These are phyloP conservation scores for Entosphenus tridentatus DNA, from an alignment of 2,113 vertebrate genomes.

Conservation along the genomic window DNA sequence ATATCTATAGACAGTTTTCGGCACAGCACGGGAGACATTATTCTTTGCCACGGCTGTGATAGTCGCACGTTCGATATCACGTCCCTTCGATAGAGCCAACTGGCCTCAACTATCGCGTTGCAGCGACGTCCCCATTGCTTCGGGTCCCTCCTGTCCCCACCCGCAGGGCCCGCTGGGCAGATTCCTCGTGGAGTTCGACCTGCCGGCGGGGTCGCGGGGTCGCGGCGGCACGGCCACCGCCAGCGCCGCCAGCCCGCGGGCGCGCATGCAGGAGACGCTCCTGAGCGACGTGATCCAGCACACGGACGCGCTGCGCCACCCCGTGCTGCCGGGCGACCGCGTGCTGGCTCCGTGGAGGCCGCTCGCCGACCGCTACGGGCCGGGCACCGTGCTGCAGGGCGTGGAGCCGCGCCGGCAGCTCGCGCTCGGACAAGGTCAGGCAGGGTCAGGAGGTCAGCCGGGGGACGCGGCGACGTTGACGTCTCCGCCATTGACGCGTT, in stretches of 20 bases:
- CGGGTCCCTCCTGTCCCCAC: constrained; percentile 1
- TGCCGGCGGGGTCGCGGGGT: constrained; percentile 11
- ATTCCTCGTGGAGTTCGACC: constrained; percentile 39
- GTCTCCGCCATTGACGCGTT: too few relatives aligned
- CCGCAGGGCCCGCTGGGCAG: constrained; percentile 23
- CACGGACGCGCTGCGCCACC: constrained; percentile 14
- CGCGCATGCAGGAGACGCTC: constrained; percentile 19
- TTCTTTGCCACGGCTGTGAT: too few relatives aligned
- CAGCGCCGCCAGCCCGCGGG: neutral
- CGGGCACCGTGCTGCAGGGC: constrained; percentile 32
- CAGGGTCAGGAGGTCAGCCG: too few relatives aligned
- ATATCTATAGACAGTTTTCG: too few relatives aligned
- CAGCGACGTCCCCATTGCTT: too few relatives aligned
- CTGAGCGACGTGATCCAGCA: constrained; percentile 32
- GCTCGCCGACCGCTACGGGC: constrained; percentile 25
- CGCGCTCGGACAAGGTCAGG: too few relatives aligned
- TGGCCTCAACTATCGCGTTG: too few relatives aligned
- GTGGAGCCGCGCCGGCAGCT: constrained; percentile 16
- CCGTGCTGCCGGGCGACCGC: constrained; percentile 32
- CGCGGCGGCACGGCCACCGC: too few relatives aligned
- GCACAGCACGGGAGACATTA: too few relatives aligned
- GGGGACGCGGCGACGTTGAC: too few relatives aligned
- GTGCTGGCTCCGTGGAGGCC: constrained; percentile 51
- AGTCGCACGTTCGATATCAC: too few relatives aligned
- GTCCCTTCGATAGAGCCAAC: too few relatives aligned